These are phyloP conservation scores for Chlamydotis undulata DNA, from an alignment of 2,113 vertebrate species.

Conservation along the genomic window DNA sequence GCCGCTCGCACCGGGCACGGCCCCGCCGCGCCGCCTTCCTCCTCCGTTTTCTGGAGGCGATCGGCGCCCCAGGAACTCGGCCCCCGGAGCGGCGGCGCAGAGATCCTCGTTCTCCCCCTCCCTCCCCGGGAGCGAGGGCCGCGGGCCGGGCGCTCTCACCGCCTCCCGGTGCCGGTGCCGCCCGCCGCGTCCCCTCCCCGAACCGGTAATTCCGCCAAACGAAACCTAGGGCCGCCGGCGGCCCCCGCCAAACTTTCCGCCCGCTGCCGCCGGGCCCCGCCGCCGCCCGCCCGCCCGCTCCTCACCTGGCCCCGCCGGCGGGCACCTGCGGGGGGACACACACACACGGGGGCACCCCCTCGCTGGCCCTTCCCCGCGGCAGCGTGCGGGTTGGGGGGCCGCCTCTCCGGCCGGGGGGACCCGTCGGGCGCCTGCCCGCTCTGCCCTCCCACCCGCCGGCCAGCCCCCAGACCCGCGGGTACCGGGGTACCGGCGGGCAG, in stretches of 20 bases:
- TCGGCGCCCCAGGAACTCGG: neutral
- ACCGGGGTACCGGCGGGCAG: neutral
- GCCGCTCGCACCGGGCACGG: neutral
- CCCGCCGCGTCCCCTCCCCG: neutral
- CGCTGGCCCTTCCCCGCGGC: neutral
- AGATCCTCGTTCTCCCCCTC: neutral
- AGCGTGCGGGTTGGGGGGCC: neutral
- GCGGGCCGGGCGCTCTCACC: neutral
- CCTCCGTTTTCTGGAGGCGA: neutral
- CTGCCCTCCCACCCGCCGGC: neutral
- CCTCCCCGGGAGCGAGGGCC: neutral
- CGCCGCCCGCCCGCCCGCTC: neutral
- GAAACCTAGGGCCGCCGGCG: neutral
- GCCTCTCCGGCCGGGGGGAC: neutral
- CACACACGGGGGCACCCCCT: too few relatives aligned
- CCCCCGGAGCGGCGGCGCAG: neutral
- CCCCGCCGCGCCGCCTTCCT: neutral
- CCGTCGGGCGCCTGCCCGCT: neutral
- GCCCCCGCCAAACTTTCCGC: neutral
- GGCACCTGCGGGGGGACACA: neutral
- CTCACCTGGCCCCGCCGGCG: neutral
- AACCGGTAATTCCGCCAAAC: conserved; percentile 18
- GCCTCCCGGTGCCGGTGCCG: neutral
- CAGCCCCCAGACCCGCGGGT: too few relatives aligned
- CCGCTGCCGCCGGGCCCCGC: neutral